Conservation (phyloP, 2,113 vertebrate genomes). For the Grus americana region DNA sequence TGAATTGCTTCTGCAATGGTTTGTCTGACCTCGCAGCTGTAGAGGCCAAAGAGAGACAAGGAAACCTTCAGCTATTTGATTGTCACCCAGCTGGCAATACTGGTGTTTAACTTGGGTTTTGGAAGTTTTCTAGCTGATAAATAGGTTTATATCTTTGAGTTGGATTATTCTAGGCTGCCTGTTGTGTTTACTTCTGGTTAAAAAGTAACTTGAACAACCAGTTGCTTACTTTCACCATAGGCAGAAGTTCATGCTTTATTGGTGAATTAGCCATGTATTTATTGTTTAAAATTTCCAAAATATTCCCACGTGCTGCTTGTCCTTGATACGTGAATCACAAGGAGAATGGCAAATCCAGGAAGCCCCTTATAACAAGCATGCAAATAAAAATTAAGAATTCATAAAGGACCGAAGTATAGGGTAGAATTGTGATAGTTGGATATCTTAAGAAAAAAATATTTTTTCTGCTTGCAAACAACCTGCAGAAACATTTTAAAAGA, state of each 20-base stretch:
- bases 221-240: neutral
- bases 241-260: neutral
- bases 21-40: neutral
- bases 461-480: neutral
- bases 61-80: neutral
- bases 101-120: neutral
- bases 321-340: neutral
- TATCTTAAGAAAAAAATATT: neutral
- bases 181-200: neutral
- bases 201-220: neutral
- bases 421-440: neutral
- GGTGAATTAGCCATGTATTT: neutral
- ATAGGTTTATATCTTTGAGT: neutral
- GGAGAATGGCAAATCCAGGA: neutral
- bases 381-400: neutral
- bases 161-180: neutral
- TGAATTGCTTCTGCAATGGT: neutral
- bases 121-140: neutral
- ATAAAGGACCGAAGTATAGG: neutral
- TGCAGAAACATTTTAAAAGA: neutral
- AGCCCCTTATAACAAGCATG: neutral
- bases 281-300: neutral
- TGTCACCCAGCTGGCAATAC: neutral
- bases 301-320: neutral
- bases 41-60: neutral